Evolutionary conservation across 2,888 invertebrate species (phyloP), one percentile per base, ranked within the genome.

Genomic region (Agrotis ipsilon): DNA sequence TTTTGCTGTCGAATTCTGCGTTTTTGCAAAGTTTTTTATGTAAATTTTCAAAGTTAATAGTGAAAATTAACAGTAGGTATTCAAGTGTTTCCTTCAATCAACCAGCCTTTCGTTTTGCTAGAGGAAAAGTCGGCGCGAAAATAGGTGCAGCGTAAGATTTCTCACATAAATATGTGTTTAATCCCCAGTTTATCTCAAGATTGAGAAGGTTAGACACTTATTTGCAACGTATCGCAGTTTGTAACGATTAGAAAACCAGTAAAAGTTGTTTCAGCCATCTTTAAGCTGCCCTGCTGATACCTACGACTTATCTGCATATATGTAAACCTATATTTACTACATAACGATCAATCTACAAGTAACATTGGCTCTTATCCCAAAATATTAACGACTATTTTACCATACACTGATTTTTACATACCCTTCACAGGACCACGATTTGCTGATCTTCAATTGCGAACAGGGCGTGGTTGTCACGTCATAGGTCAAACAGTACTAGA

Each of bases 401-500:
- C 49, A 71, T 67, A 77, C 59, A 59, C 73, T 43, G 67, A 65
- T 73, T 69, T 80, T 72, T 62, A 72, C 72, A 83, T 79, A 54
- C 68, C 65, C 60, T 77, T 66, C 24, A 57, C 70, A 72, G 59
- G 61, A 51, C 11, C n/a, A 76, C 60, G 59, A 62, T 58, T 76
- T 54, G 46, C 68, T 68, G 61, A 72, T 77, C 74, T 72, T 62
- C 75, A 54, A 76, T 80, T 72, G 78, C 54, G 57, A 72, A 78
- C 81, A 80, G 83, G 87, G 88, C 88, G 87, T 85, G 86, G 87
- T 88, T 82, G 70, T 57, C 57, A 49, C 78, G 72, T 78, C 72
- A 85, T 85, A 85, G 79, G 79, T 72, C 57, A 78, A 57, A 59
- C 59, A 60, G 66, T 55, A 65, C 71, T 74, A 81, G 75, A 74